Base-by-base conservation (phyloP, 2,797 vertebrate species). In the Anolis apletophallus region DNA sequence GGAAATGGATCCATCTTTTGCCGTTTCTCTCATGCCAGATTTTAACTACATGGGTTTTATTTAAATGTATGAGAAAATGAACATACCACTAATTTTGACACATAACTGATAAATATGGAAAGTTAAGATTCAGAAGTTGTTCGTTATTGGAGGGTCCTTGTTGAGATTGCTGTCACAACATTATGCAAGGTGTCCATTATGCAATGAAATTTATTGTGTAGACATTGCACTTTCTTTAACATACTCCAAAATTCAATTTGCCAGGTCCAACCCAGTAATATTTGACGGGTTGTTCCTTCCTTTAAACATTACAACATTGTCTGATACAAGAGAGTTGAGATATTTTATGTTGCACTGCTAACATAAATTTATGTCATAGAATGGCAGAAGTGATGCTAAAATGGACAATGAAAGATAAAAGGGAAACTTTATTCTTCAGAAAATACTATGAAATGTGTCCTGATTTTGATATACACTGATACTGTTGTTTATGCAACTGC, bases 261-360 rank as follows among this genome's bases (percentile, higher is more conserved):
- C 90, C 84, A 88, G 21, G 71, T 52, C 84, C 61, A 69, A 3
- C 57, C 83, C 67, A 71, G 36, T 52, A 86, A 83, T 91, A 80
- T 92, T 91, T 93, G 87, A 93, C 93, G 94, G 91, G 92, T 75
- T 91, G 75, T 59, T 16, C 85, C 83, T 91, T 90, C 29, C 14
- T 76, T 82, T 84, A 34, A 11, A 80, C 87, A 34, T 59, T 88
- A 89, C 74, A 93, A 81, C 84, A 19, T 96, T 92, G 92, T 91
- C 90, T 91, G 71, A 94, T 94, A 90, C 1, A 86, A 95, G 90
- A 91, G 85, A 89, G 40, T 93, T 91, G 89, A 92, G 91, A 75
- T 91, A 77, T 95, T 94, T 93, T 95, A 91, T 95, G 95, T 95
- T 95, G 92, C 95, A 94, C 89, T 95, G 87, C 88, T 94, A 73